Percentiles rank a stretch among this genome's conserved stretches.
Conservation (phyloP, 1,140 invertebrate genomes). For the Trachelipus rathkii region DNA sequence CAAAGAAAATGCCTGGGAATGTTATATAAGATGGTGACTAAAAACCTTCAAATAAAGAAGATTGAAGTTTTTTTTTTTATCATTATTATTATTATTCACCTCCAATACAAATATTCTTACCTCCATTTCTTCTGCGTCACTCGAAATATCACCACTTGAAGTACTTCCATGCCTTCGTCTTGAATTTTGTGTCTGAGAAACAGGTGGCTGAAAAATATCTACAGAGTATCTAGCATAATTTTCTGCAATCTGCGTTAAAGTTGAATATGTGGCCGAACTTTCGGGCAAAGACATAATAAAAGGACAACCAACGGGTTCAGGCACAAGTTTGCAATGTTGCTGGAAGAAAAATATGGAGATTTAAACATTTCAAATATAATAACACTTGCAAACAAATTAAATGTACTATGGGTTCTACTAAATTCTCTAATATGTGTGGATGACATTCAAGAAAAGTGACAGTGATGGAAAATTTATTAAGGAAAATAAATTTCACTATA, state of each 20-base stretch:
- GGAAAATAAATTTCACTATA: no score
- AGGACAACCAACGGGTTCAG: conserved; percentile 54
- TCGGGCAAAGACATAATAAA: conserved; percentile 55
- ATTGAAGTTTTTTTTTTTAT: no score
- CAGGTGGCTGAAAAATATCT: conserved; percentile 45
- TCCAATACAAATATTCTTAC: background rate
- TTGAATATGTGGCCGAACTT: conserved; percentile 53
- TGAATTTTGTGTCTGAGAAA: conserved; percentile 20
- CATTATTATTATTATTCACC: no score
- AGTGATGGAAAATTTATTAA: no score
- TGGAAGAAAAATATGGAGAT: background rate
- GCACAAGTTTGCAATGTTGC: conserved; percentile 49
- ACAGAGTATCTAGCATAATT: conserved; percentile 50
- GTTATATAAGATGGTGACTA: no score
- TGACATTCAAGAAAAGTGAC: no score
- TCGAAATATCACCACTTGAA: conserved; percentile 32
- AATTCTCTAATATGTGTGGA: no score
- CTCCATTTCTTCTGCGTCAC: conserved; percentile 40
- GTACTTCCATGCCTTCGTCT: conserved; percentile 19
- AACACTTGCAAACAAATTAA: no score
- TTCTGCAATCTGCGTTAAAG: conserved; percentile 52
- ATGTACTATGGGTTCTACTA: no score
- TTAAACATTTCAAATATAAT: no score
- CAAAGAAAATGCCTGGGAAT: no score
- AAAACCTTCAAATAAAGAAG: no score